A percentile compares a stretch with the other conserved stretches of the same genome.
Conservation (phyloP, 2,113 vertebrate species). For the Ceratotherium simum region DNA sequence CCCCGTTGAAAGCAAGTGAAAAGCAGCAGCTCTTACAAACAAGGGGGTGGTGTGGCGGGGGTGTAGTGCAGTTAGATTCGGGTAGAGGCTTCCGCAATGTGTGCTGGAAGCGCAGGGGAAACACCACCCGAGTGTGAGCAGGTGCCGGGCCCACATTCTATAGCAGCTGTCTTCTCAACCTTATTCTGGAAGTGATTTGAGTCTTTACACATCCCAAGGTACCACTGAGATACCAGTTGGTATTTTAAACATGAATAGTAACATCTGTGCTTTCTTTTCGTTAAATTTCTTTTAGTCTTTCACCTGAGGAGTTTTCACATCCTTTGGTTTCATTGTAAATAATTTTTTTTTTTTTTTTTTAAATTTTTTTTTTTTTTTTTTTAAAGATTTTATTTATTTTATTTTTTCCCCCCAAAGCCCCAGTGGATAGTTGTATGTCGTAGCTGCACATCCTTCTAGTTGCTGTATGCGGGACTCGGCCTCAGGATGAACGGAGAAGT, state of each 20-base stretch:
- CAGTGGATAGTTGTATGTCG: too few relatives aligned
- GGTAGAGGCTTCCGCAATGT: accelerated
- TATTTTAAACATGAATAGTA: background rate
- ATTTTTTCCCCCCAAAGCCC: too few relatives aligned
- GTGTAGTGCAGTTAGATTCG: background rate
- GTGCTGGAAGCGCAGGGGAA: background rate
- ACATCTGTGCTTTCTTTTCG: background rate
- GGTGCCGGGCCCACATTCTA: accelerated
- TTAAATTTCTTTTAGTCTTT: background rate
- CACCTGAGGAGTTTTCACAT: background rate
- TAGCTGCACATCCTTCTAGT: too few relatives aligned
- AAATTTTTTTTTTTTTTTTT: too few relatives aligned
- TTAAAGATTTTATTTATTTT: too few relatives aligned
- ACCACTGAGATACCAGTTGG: background rate
- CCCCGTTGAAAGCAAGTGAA: background rate
- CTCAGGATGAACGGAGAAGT: too few relatives aligned
- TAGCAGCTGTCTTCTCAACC: background rate
- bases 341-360: too few relatives aligned
- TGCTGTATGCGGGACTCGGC: too few relatives aligned
- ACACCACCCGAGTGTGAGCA: background rate
- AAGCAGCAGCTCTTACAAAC: background rate
- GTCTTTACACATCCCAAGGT: background rate
- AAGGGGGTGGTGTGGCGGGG: too few relatives aligned
- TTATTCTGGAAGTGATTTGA: background rate
- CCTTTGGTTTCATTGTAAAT: background rate